Conservation (phyloP, 2,113 vertebrate species). For the Siniperca knerii region DNA sequence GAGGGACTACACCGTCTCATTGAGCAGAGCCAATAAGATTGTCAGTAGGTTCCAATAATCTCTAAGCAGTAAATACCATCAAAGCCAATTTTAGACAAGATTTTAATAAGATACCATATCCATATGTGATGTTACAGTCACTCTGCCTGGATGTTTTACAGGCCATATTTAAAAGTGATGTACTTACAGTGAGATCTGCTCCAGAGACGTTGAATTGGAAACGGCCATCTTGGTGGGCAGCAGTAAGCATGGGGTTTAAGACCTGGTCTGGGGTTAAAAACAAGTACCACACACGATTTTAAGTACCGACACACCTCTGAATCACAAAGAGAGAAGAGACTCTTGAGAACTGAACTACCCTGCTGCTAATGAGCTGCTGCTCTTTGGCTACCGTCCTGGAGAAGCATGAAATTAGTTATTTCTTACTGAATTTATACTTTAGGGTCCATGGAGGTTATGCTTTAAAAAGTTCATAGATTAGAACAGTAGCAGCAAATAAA, state of each 20-base stretch:
- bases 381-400: not conserved
- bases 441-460: not conserved
- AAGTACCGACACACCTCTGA: not conserved
- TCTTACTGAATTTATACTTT: not conserved
- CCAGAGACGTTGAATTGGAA: slow-evolving; percentile 81
- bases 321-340: not conserved
- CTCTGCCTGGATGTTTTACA: not conserved
- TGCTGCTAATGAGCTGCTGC: not conserved
- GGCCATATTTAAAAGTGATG: not conserved
- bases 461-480: not conserved
- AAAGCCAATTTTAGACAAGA: not conserved
- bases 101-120: not conserved
- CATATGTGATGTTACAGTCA: too few relatives aligned
- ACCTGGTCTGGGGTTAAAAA: slow-evolving; percentile 78
- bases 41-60: not conserved
- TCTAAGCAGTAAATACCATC: too few relatives aligned
- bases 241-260: slow-evolving; percentile 82
- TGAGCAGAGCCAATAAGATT: not conserved
- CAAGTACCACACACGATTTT: not conserved
- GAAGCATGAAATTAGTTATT: not conserved
- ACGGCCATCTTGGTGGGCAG: slow-evolving; percentile 84
- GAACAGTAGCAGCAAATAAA: not conserved
- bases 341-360: not conserved
- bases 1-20: too few relatives aligned
- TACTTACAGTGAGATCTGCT: slow-evolving; percentile 84